Percentiles rank a stretch among this genome's conserved stretches.
These are phyloP conservation scores for Colius striatus DNA, from an alignment of 2,113 vertebrate genomes.

Conservation along the genomic window DNA sequence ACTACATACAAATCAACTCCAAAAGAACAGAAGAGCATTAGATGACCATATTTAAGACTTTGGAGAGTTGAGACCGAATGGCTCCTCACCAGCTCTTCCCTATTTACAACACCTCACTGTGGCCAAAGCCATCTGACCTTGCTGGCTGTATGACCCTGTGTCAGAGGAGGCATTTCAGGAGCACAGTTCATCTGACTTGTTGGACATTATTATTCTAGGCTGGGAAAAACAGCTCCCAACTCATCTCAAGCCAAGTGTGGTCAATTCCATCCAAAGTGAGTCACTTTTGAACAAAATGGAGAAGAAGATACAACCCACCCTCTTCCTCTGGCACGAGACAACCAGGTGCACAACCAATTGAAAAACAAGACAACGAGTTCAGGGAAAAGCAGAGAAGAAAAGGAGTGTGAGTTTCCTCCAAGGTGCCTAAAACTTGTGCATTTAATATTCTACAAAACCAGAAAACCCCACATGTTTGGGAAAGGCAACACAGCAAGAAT, in stretches of 20 bases:
- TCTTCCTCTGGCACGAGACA: neutral
- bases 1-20: neutral
- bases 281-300: neutral
- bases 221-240: neutral
- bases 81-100: neutral
- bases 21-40: neutral
- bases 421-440: neutral
- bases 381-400: neutral
- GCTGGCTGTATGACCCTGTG: accelerated
- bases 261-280: neutral
- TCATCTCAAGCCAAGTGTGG: neutral
- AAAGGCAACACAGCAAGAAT: neutral
- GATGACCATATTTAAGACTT: neutral
- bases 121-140: neutral
- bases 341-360: neutral
- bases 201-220: neutral
- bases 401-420: neutral
- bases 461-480: accelerated
- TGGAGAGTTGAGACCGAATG: neutral
- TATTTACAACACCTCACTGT: neutral
- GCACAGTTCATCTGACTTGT: neutral
- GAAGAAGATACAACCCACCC: neutral
- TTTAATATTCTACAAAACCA: neutral
- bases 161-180: neutral
- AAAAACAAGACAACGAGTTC: neutral